These are phyloP conservation scores for Acanthiza pusilla DNA, from an alignment of 2,797 vertebrate species.

Conservation along the genomic window DNA sequence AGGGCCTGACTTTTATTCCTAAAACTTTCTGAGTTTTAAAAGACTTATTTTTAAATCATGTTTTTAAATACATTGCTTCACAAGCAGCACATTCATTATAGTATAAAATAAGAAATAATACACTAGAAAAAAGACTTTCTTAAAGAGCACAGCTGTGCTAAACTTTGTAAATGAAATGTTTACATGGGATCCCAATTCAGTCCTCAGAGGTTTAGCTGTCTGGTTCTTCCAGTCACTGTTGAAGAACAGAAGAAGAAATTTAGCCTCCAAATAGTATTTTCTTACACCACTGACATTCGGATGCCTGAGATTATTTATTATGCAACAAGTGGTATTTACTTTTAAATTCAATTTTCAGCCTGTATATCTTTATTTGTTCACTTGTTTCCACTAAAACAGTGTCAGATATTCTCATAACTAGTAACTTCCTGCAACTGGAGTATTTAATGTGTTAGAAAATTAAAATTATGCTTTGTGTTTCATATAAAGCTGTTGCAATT, in stretches of 20 bases:
- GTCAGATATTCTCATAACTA: background rate
- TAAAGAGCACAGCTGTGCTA: background rate
- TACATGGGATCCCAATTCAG: background rate
- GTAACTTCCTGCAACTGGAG: background rate
- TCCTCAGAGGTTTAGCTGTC: background rate
- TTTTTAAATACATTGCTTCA: background rate
- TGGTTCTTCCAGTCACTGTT: background rate
- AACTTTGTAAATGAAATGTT: background rate
- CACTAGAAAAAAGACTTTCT: background rate
- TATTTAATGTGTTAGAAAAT: background rate
- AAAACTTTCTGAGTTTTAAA: background rate
- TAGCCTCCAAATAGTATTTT: background rate
- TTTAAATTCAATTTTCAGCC: background rate
- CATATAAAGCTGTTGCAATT: background rate
- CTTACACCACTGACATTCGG: background rate
- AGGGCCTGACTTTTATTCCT: background rate
- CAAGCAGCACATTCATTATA: background rate
- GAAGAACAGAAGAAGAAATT: background rate
- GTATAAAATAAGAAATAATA: background rate
- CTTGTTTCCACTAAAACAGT: background rate
- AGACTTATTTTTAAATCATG: background rate
- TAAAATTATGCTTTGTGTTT: background rate
- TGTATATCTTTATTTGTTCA: background rate
- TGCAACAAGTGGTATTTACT: background rate
- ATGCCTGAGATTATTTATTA: background rate